phyloP scores from a whole-genome alignment of 2,113 vertebrate genomes.

The Mobula hypostoma region DNA sequence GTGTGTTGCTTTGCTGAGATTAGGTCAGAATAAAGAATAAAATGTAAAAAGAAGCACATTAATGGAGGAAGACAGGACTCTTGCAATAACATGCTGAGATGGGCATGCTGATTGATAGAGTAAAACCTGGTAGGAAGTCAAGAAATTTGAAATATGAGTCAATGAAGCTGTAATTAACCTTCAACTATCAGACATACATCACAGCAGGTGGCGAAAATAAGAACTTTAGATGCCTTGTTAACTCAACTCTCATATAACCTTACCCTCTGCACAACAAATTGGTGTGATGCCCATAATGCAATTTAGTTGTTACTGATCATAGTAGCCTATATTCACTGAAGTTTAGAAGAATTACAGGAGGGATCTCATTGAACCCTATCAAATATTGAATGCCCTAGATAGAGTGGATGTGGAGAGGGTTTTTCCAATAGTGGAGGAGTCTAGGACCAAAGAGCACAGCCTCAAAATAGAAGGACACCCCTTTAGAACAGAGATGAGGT shows the following conservation, averaged over 20 bases:
- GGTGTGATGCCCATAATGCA: not conserved
- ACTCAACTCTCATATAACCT: not conserved
- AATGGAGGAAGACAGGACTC: not conserved
- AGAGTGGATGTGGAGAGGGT: no score
- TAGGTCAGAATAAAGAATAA: not conserved
- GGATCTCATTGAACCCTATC: no score
- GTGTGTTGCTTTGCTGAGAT: not conserved
- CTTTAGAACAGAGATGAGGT: no score
- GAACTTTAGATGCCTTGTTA: not conserved
- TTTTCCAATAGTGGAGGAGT: no score
- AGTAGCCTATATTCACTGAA: no score
- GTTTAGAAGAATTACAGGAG: no score
- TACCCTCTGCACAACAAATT: not conserved
- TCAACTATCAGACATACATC: not conserved
- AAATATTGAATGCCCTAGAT: no score
- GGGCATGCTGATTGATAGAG: not conserved
- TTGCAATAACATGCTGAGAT: not conserved
- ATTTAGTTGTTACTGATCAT: not conserved
- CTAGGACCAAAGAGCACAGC: no score
- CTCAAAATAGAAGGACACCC: no score
- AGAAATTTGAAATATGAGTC: not conserved
- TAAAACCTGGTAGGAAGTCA: not conserved
- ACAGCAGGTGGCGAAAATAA: constrained; percentile 17
- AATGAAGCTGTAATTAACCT: not conserved
- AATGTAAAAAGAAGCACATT: not conserved